Evolutionary conservation across 1,140 invertebrate species (phyloP), one percentile per base, ranked within the genome.

Genomic region (Penaeus vannamei): DNA sequence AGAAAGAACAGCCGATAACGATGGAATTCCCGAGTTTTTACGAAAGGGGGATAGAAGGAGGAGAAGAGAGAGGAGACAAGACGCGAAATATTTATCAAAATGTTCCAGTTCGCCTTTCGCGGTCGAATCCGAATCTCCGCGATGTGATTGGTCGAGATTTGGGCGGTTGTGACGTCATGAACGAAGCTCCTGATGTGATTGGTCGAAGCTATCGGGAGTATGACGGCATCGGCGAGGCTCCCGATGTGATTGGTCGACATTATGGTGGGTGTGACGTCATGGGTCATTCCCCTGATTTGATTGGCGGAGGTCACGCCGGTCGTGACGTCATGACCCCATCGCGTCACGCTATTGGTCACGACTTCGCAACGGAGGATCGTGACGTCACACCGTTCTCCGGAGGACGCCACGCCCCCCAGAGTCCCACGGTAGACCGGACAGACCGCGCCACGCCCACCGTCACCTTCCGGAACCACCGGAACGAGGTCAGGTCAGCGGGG

Each of bases 111-210:
- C 80, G 88, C 23, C 64, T 90, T 17, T 85, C 83, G 19, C 85
- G 81, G 64, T 90, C 88, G 12, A 90, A 85, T 64, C 88, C 88
- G 10, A 79, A 90, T 62, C 32, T 90, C 42, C 66, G 66, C 66
- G 29, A 69, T 12, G 29, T n/a, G 29, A n/a, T 69, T 69, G 64
- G 69, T 81, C n/a, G 23, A 32, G n/a, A 42, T 59, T 32, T n/a
- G n/a, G 2, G 87, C 83, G 17, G 87, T 84, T 12, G 36, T 26
- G 20, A 76, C 53, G 23, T 61, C 42, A 60, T 29, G 14, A 42
- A 32, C 17, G 19, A 23, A 29, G 5, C 59, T 23, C 83, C 61
- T 19, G 42, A 46, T 2, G 32, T 32, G 14, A 69, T 69, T n/a
- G 64, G 69, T 81, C n/a, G 23, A 32, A 22, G 29, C 29, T 32